These are phyloP conservation scores for Criorhina ranunculi DNA, from an alignment of 2,888 invertebrate genomes.

Conservation along the genomic window DNA sequence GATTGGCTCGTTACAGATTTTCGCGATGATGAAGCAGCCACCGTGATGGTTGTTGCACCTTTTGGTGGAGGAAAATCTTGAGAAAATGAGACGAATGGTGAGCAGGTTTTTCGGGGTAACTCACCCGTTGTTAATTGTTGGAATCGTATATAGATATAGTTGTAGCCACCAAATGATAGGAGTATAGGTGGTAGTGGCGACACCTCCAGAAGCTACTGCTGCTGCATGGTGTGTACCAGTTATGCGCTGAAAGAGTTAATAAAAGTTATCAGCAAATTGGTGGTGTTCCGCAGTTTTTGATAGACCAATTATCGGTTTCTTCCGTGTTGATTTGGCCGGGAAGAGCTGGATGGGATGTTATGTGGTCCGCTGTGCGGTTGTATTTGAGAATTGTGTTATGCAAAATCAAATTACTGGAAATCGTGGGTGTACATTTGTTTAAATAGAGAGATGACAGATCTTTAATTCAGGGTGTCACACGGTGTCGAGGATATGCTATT, in stretches of 20 bases:
- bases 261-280: constrained; percentile 19
- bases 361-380: background rate
- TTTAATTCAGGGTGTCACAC: no score
- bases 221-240: constrained; percentile 24
- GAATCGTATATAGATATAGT: background rate
- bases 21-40: constrained; percentile 25
- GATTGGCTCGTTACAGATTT: constrained; percentile 50
- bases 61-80: constrained; percentile 34
- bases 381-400: background rate
- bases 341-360: background rate
- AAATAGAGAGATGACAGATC: no score
- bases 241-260: constrained; percentile 19
- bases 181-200: background rate
- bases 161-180: constrained; percentile 6
- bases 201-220: constrained; percentile 24
- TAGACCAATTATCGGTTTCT: constrained; percentile 21
- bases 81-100: constrained; percentile 19
- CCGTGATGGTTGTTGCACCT: constrained; percentile 4
- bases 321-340: constrained; percentile 1
- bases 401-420: no score
- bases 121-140: constrained; percentile 38
- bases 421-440: no score
- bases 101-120: constrained; percentile 62
- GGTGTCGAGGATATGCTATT: no score
- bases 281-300: constrained; percentile 6